Conservation (phyloP, 2,888 invertebrate genomes). For the Meiosimyza platycephala region DNA sequence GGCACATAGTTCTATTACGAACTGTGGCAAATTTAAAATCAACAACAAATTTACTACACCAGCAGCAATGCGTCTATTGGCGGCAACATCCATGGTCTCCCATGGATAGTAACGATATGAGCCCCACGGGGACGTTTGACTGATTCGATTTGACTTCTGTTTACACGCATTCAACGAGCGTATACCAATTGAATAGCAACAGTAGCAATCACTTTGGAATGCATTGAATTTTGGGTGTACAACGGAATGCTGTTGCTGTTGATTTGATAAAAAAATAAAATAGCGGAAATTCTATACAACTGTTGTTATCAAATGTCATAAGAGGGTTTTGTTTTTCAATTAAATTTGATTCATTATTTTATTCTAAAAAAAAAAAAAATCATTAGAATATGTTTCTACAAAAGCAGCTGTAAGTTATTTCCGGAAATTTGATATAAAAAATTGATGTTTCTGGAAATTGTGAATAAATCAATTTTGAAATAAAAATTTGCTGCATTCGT, state of each 20-base stretch:
- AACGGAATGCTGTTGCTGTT: not conserved
- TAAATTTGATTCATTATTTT: no score
- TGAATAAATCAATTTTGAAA: no score
- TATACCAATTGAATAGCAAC: not conserved
- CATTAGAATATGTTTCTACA: no score
- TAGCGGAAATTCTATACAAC: no score
- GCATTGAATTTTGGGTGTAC: not conserved
- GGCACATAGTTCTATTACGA: not conserved
- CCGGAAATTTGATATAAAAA: no score
- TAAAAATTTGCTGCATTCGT: no score
- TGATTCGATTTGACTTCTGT: slow-evolving; percentile 49
- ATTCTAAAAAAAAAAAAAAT: no score
- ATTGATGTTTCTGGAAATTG: no score
- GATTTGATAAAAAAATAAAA: not conserved
- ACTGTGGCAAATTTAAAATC: slow-evolving; percentile 28
- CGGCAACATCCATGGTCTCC: not conserved
- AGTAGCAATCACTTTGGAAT: not conserved
- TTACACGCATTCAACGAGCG: slow-evolving; percentile 36
- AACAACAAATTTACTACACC: not conserved
- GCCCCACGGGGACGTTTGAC: slow-evolving; percentile 48
- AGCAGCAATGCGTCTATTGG: not conserved
- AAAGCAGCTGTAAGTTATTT: no score
- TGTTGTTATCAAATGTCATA: no score
- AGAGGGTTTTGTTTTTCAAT: no score
- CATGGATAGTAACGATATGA: slow-evolving; percentile 31